phyloP scores from a whole-genome alignment of 2,797 vertebrate genomes.

The Mus minutoides region DNA sequence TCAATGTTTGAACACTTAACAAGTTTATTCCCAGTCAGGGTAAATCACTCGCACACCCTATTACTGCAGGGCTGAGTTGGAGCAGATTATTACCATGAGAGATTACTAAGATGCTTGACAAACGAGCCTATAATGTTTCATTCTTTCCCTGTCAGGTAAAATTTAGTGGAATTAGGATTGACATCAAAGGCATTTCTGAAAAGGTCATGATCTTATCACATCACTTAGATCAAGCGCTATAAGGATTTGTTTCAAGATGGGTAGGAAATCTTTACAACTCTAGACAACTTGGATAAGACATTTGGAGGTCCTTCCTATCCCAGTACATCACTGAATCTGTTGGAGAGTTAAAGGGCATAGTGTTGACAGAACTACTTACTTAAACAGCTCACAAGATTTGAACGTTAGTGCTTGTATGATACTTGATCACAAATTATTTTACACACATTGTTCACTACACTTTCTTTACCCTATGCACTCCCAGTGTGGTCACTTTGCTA shows the following conservation, averaged over 20 bases:
- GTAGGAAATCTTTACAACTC: slow-evolving; percentile 62
- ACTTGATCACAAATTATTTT: background rate
- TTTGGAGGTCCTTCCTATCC: background rate
- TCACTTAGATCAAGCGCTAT: slow-evolving; percentile 67
- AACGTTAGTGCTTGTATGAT: slow-evolving; percentile 46
- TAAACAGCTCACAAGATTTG: slow-evolving; percentile 51
- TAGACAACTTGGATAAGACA: slow-evolving; percentile 47
- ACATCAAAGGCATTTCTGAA: slow-evolving; percentile 77
- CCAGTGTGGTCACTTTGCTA: background rate
- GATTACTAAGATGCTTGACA: slow-evolving; percentile 77
- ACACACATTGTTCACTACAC: background rate
- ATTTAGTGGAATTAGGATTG: slow-evolving; percentile 79
- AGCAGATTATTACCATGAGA: slow-evolving; percentile 79
- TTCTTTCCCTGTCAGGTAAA: slow-evolving; percentile 75
- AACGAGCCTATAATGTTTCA: slow-evolving; percentile 57
- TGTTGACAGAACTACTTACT: slow-evolving; percentile 45
- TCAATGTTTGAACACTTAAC: slow-evolving; percentile 69
- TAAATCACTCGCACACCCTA: slow-evolving; percentile 23
- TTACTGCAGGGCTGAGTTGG: slow-evolving; percentile 69
- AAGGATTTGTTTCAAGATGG: slow-evolving; percentile 53
- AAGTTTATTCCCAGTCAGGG: slow-evolving; percentile 53
- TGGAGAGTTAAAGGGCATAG: slow-evolving; percentile 48
- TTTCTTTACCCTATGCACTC: background rate
- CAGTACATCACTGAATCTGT: slow-evolving; percentile 1
- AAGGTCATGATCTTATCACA: slow-evolving; percentile 78